phyloP scores from a whole-genome alignment of 2,888 invertebrate species.

The Chaitophorus viminalis region DNA sequence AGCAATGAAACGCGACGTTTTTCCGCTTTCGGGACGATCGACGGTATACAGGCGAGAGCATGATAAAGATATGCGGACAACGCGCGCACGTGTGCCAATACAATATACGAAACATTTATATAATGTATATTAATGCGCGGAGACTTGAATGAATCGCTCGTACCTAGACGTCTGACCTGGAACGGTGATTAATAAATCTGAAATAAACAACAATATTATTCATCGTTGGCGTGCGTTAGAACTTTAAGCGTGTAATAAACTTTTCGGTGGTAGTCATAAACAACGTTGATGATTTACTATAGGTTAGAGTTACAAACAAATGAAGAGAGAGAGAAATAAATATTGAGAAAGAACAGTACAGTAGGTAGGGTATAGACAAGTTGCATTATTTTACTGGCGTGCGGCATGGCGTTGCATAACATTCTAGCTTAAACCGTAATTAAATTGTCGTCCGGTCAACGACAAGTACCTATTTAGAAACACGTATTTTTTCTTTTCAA shows the following conservation, averaged over 20 bases:
- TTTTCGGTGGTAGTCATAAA: background rate
- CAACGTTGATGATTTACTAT: background rate
- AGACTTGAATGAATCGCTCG: too few species aligned
- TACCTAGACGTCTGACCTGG: too few species aligned
- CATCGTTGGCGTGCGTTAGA: background rate
- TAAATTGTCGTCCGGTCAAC: conserved; percentile 35
- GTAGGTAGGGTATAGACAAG: too few species aligned
- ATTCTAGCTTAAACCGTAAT: conserved; percentile 26
- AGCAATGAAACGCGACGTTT: background rate
- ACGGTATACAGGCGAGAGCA: too few species aligned
- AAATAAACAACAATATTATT: background rate
- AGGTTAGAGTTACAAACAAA: background rate
- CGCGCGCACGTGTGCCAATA: too few species aligned
- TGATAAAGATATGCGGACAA: too few species aligned
- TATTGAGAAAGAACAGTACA: too few species aligned
- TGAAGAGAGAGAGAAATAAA: background rate
- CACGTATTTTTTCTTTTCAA: conserved; percentile 6
- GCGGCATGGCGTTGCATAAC: conserved; percentile 22
- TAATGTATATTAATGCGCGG: too few species aligned
- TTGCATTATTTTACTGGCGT: too few species aligned
- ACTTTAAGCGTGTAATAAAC: background rate
- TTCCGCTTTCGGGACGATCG: background rate
- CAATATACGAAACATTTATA: too few species aligned
- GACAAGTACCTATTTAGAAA: conserved; percentile 31
- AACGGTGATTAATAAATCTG: too few species aligned